Evolutionary conservation across 2,888 invertebrate species (phyloP).

Genomic region (Leptothorax acervorum): DNA sequence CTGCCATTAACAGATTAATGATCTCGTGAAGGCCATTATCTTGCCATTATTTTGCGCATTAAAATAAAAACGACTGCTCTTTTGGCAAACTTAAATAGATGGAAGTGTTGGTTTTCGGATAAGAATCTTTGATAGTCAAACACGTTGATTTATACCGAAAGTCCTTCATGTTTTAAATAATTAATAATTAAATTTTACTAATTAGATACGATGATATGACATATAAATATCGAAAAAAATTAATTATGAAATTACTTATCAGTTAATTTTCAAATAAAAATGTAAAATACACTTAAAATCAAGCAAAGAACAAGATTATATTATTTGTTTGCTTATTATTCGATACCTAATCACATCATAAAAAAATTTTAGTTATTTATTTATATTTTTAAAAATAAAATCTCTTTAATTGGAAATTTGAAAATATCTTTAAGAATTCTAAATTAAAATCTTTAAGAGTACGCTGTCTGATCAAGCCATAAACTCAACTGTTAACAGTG

Average conservation of each 20-base stretch:
- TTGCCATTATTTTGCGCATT: background rate
- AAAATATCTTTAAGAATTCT: background rate
- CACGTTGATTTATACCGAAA: background rate
- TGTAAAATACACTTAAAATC: background rate
- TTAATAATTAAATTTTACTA: background rate
- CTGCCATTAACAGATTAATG: conserved; percentile 82
- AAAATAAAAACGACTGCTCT: background rate
- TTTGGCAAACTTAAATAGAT: background rate
- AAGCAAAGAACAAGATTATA: background rate
- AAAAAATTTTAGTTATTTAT: background rate
- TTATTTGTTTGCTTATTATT: background rate
- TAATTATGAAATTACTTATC: background rate
- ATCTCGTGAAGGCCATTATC: conserved; percentile 77
- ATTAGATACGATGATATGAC: background rate
- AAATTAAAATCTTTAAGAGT: background rate
- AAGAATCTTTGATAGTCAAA: background rate
- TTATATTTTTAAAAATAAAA: background rate
- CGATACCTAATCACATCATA: background rate
- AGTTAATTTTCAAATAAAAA: background rate
- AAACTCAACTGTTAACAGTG: conserved; percentile 21
- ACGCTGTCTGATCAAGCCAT: background rate
- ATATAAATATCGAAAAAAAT: background rate
- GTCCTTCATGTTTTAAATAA: background rate
- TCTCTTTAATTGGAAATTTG: background rate
- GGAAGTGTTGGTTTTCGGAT: background rate